Base-by-base conservation (phyloP, 2,113 vertebrate genomes). In the Melanerpes aurifrons region DNA sequence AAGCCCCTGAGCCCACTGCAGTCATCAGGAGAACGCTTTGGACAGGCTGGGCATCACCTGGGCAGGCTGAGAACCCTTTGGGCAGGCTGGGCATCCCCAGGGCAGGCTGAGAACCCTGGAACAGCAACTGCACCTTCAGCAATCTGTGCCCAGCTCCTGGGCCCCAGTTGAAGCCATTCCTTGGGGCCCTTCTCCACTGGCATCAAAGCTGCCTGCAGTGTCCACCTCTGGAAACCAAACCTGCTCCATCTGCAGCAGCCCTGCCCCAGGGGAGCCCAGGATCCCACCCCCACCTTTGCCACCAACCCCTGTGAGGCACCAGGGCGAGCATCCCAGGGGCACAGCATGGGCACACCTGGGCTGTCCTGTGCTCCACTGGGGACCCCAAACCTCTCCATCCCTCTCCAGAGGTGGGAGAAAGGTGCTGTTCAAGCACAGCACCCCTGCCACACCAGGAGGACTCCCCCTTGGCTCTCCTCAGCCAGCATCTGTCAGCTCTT, bases 311-410 rank as follows among this genome's bases (percentile, higher is more conserved):
- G 3, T 0, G 2, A 78, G 53, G 73, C 35, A 53, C 9, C 0
- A 2, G 32, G 35, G 15, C 11, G 31, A 58, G 6, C 32, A n/a
- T 37, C 25, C 43, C 1, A 0, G 31, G 9, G 59, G 25, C 53
- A 61, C 0, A 1, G 2, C 2, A 2, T 15, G 62, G 26, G 13
- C 21, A 7, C 0, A 8, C 16, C 31, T 0, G 3, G 37, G 18
- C 9, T 22, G 43, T 14, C 35, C 28, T 59, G 26, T 0, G 2
- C 19, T 6, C 48, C 56, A 22, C 32, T 0, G 0, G 15, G 69
- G 20, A 74, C 22, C 25, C 40, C 5, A 54, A 22, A 43, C 11
- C 29, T 75, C 24, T 35, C 53, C 48, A 50, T 22, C 48, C 48
- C 22, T 11, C 48, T 50, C 32, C 47, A 12, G 59, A 81, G 57